Percentiles rank a stretch among this genome's conserved stretches.
These are phyloP conservation scores for Aplocera efformata DNA, from an alignment of 2,888 invertebrate genomes.

Conservation along the genomic window DNA sequence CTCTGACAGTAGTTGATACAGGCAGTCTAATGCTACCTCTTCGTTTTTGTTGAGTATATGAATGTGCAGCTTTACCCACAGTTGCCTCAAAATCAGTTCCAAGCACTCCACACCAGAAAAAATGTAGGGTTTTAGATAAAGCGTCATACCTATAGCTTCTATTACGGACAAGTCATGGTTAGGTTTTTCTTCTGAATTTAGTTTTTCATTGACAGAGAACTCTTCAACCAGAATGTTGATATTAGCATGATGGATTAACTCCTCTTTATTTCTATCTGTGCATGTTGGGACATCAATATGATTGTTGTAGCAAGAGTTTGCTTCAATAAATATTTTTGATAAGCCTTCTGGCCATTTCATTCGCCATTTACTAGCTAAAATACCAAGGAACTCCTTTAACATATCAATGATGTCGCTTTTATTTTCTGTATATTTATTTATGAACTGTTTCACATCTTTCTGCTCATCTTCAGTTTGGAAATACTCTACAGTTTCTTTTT, in stretches of 20 bases:
- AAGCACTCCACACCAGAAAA: constrained; percentile 55
- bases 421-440: constrained; percentile 79
- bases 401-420: constrained; percentile 81
- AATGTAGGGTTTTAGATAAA: constrained; percentile 59
- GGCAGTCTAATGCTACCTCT: constrained; percentile 62
- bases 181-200: constrained; percentile 47
- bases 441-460: constrained; percentile 82
- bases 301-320: constrained; percentile 78
- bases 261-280: constrained; percentile 52
- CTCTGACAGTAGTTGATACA: constrained; percentile 65
- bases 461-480: constrained; percentile 84
- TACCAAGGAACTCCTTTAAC: constrained; percentile 80
- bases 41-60: constrained; percentile 63
- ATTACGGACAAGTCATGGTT: constrained; percentile 55
- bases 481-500: constrained; percentile 64
- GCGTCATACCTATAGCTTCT: constrained; percentile 59
- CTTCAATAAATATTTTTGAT: constrained; percentile 78
- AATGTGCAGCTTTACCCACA: constrained; percentile 70
- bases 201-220: constrained; percentile 59
- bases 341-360: constrained; percentile 83
- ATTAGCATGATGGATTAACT: constrained; percentile 54
- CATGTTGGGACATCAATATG: constrained; percentile 67
- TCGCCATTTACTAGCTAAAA: constrained; percentile 82
- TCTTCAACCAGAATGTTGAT: constrained; percentile 69
- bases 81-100: constrained; percentile 57